phyloP scores from a whole-genome alignment of 1,140 invertebrate genomes.

The Danaus plexippus region DNA sequence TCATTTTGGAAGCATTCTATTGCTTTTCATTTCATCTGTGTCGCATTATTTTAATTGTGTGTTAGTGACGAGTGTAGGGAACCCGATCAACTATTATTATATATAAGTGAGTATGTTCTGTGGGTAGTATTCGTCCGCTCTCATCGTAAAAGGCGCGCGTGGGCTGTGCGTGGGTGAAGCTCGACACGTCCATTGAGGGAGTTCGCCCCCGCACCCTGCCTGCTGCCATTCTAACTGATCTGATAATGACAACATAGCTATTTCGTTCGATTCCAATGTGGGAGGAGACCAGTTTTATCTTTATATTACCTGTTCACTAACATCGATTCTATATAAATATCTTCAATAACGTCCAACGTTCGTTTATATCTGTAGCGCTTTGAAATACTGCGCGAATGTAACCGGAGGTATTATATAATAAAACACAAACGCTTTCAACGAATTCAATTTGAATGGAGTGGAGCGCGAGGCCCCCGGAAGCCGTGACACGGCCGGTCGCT shows the following conservation, averaged over 20 bases:
- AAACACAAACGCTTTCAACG: conserved; percentile 32
- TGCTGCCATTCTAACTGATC: conserved; percentile 35
- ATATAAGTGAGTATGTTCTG: too few species aligned
- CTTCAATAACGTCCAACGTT: too few species aligned
- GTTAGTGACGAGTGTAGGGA: too few species aligned
- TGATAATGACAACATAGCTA: conserved; percentile 45
- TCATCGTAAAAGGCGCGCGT: conserved; percentile 26
- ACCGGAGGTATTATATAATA: conserved; percentile 14
- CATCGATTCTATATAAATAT: conserved; percentile 6
- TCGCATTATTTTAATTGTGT: too few species aligned
- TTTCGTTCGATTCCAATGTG: conserved; percentile 33
- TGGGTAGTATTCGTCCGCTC: conserved; percentile 34
- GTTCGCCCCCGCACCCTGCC: conserved; percentile 41
- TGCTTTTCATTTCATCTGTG: too few species aligned
- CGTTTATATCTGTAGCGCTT: too few species aligned
- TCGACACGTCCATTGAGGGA: conserved; percentile 49
- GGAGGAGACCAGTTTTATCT: conserved; percentile 19
- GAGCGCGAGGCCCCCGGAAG: conserved; percentile 50
- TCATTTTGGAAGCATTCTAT: too few species aligned
- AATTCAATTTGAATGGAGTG: conserved; percentile 52
- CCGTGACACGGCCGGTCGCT: conserved; percentile 52
- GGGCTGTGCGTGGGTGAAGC: conserved; percentile 37
- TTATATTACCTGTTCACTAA: conserved; percentile 15
- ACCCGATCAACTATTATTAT: too few species aligned
- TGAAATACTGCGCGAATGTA: not conserved